A percentile compares a stretch with the other conserved stretches of the same genome.
Evolutionary conservation across 2,113 vertebrate species (phyloP).

Genomic region (Callithrix jacchus): DNA sequence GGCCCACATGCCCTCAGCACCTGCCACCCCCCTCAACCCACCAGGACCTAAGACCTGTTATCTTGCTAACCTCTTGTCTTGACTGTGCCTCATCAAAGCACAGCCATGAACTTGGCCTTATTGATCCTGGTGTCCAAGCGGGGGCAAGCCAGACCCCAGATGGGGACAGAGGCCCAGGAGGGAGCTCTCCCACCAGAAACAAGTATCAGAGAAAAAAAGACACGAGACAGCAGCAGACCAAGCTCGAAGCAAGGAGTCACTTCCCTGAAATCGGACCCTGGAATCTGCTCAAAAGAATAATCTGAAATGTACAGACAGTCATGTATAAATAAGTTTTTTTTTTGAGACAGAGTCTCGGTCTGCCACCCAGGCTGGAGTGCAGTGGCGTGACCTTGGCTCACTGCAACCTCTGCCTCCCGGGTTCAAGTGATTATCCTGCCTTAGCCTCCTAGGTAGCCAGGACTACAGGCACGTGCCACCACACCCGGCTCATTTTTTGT

Average conservation of each 20-base stretch:
- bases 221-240: not conserved
- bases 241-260: fast-evolving
- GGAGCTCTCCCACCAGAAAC: not conserved
- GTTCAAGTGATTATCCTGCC: too few relatives aligned
- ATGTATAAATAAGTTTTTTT: too few relatives aligned
- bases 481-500: too few relatives aligned
- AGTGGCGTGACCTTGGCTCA: too few relatives aligned
- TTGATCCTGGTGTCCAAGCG: not conserved
- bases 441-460: too few relatives aligned
- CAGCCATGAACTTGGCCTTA: not conserved
- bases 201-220: not conserved
- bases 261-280: not conserved
- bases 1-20: too few relatives aligned
- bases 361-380: too few relatives aligned
- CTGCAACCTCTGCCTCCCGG: too few relatives aligned
- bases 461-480: too few relatives aligned
- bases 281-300: not conserved
- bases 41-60: not conserved
- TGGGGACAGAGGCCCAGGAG: not conserved
- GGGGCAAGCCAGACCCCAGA: not conserved
- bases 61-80: not conserved
- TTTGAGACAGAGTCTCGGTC: too few relatives aligned
- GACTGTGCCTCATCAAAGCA: too few relatives aligned
- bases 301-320: not conserved
- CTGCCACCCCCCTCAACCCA: not conserved